Evolutionary conservation across 1,140 invertebrate genomes (phyloP).

Genomic region (Dermatophagoides farinae): DNA sequence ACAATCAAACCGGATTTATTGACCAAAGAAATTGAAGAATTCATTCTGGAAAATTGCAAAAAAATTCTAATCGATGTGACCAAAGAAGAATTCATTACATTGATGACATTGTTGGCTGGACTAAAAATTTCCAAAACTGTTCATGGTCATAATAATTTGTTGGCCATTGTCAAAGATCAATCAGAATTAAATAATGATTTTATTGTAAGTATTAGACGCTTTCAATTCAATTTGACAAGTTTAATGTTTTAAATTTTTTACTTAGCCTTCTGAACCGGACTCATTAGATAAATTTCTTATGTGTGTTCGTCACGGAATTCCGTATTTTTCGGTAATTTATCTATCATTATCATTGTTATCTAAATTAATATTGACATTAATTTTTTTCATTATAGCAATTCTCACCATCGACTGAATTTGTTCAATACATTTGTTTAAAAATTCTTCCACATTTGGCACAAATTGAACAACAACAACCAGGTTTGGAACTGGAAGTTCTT

Average conservation of each 20-base stretch:
- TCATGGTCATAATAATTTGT: constrained; percentile 59
- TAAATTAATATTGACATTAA: background rate
- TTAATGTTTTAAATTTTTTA: background rate
- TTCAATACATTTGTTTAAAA: constrained; percentile 64
- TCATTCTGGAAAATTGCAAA: constrained; percentile 60
- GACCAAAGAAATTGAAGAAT: constrained; percentile 64
- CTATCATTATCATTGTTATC: background rate
- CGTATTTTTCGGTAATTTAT: constrained; percentile 61
- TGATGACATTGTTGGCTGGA: constrained; percentile 61
- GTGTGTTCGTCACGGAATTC: constrained; percentile 58
- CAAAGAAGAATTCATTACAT: constrained; percentile 69
- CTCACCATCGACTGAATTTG: constrained; percentile 63
- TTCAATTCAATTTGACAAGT: constrained; percentile 1
- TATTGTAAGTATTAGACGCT: constrained; percentile 31
- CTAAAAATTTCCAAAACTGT: constrained; percentile 56
- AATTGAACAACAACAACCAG: constrained; percentile 15
- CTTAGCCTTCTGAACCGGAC: constrained; percentile 43
- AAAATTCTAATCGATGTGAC: constrained; percentile 59
- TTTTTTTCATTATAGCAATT: constrained; percentile 42
- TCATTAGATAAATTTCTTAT: constrained; percentile 55
- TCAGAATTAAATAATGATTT: constrained; percentile 51
- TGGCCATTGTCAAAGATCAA: constrained; percentile 59
- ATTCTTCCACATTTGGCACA: constrained; percentile 42
- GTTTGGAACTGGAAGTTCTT: constrained; percentile 44
- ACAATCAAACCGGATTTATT: constrained; percentile 51